Evolutionary conservation across 2,113 vertebrate genomes (phyloP), one percentile per base, ranked within the genome.

Genomic region (Hiodon alosoides): DNA sequence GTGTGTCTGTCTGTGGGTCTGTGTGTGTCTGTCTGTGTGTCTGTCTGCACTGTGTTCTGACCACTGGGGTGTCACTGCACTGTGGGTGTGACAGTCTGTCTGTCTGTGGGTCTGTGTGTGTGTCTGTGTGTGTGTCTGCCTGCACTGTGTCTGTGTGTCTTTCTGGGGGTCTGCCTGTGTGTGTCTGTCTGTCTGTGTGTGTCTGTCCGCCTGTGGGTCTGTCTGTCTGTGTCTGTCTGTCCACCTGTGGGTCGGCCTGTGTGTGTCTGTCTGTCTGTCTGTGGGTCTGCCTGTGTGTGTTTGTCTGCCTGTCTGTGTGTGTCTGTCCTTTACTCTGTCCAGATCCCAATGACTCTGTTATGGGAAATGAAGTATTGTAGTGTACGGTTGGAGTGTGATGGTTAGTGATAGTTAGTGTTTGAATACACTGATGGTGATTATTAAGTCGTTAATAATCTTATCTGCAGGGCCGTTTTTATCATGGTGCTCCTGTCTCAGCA

Each of bases 401-500:
- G 31, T 31, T 31, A 31, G 31, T 31, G 31, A 31, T 31, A 31
- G 31, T 31, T 31, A 31, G 31, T 31, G 31, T 31, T 31, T 31
- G 31, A 55, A 59, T 50, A 73, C 16, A 8, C n/a, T 48, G 7
- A 50, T 62, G 50, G 31, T 4, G 47, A 57, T 66, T 54, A 14
- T 8, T 54, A 55, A 48, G 55, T 59, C 47, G 31, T 31, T 31
- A 31, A 31, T 31, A n/a, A 14, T 60, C 7, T 81, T 65, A 81
- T 64, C 79, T 78, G 71, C 83, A 95, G 94, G 83, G 81, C 93
- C 58, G 79, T 93, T 69, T 54, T 92, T 53, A 86, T 94, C 3
- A 72, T 87, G 59, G 85, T 93, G 71, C 57, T 89, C 64, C 88
- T 90, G 79, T 95, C 94, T 68, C 94, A 95, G 79, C 90, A 93